Evolutionary conservation across 2,888 invertebrate genomes (phyloP), one percentile per base, ranked within the genome.

Genomic region (Phortica okadai): DNA sequence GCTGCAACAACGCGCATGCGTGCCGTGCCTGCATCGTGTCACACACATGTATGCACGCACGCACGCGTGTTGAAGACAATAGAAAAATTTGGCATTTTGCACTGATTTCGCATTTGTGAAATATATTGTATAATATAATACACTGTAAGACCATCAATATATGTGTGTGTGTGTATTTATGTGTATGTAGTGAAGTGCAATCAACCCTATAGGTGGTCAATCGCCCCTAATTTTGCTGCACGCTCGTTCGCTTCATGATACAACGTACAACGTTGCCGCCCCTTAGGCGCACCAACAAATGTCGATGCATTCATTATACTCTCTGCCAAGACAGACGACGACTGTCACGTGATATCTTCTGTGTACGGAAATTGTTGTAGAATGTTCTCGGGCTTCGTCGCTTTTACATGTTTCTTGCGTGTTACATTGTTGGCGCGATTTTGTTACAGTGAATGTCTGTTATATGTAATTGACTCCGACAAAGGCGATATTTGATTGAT

Each of bases 181-280:
- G 14, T 11, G 50, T 50, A 1, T 50, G 14, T 14, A 50, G 14
- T 14, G 41, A 33, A 25, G 41, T 64, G 64, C 21, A 64, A 64
- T 64, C 64, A 64, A 64, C 64, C 64, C 64, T 64, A 64, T 64
- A 33, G 64, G 64, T 64, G 64, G 64, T 41, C 64, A 33, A 21
- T 64, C 64, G 64, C 64, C 64, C 64, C 64, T 64, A 64, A 64
- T 64, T 64, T 33, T 64, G 0, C 33, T 33, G 50, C 64, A 64
- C 14, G 21, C 33, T 14, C 16, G 25, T 33, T 33, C 21, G 45
- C 45, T 45, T 45, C 45, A 45, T 45, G 45, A 8, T 45, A 21
- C 21, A 21, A 21, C 21, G 59, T 21, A 16, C 8, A 33, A 33
- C 33, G 50, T 11, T 21, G 64, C 25, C 41, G 64, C 64, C 64